A percentile compares a stretch with the other conserved stretches of the same genome.
Evolutionary conservation across 2,797 vertebrate species (phyloP).

Genomic region (Sphaeramia orbicularis): DNA sequence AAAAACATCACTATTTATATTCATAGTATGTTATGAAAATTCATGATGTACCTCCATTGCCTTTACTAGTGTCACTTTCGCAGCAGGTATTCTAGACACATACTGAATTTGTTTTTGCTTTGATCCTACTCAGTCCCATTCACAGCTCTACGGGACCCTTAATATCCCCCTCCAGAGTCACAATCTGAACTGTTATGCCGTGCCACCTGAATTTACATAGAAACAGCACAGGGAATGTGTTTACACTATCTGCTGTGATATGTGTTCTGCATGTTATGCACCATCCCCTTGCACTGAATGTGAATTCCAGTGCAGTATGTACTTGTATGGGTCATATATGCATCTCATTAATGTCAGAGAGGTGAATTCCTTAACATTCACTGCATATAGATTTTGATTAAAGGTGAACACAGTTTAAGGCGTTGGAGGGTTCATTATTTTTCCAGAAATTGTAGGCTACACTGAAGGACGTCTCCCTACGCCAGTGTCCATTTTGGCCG

Average conservation of each 20-base stretch:
- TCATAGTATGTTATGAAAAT: slow-evolving; percentile 61
- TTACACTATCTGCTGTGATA: slow-evolving; percentile 52
- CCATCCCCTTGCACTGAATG: slow-evolving; percentile 22
- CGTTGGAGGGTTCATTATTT: slow-evolving; percentile 31
- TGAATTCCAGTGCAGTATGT: slow-evolving; percentile 19
- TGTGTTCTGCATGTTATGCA: slow-evolving; percentile 17
- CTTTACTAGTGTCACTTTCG: slow-evolving; percentile 39
- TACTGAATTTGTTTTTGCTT: slow-evolving; percentile 41
- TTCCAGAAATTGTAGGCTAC: slow-evolving; percentile 6
- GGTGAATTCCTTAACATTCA: slow-evolving; percentile 51
- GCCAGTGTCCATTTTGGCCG: slow-evolving; percentile 49
- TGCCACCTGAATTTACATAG: slow-evolving; percentile 66
- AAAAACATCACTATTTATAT: slow-evolving; percentile 48
- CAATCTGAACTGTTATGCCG: slow-evolving; percentile 53
- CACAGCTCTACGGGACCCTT: slow-evolving; percentile 47
- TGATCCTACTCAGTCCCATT: slow-evolving; percentile 56
- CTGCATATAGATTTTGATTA: slow-evolving; percentile 12
- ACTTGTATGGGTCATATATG: slow-evolving; percentile 42
- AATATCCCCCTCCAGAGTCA: slow-evolving; percentile 48
- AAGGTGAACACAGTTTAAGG: slow-evolving; percentile 15
- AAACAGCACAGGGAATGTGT: slow-evolving; percentile 64
- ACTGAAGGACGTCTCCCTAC: slow-evolving; percentile 22
- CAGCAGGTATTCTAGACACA: slow-evolving; percentile 46
- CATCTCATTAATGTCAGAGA: slow-evolving; percentile 44
- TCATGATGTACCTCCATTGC: slow-evolving; percentile 37